Conservation (phyloP, 2,888 invertebrate species). For the Neoaliturus tenellus region DNA sequence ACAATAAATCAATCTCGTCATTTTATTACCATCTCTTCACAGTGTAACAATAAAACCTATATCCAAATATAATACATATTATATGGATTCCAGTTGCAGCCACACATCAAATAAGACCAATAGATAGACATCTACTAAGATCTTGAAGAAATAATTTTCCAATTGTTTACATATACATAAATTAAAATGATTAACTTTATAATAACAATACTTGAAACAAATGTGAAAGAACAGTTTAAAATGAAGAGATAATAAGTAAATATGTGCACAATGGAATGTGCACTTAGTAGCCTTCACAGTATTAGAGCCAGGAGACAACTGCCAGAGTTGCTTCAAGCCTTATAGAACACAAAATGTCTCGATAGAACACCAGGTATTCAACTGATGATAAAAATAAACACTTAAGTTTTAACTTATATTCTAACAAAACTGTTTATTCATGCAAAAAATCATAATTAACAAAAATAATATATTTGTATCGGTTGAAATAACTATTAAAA, state of each 20-base stretch:
- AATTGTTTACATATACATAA: neutral
- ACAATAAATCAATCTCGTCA: neutral
- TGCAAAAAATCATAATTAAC: too few relatives aligned
- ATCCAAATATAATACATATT: too few relatives aligned
- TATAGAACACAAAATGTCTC: neutral
- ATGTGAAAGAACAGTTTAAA: neutral
- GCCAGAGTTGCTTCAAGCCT: neutral
- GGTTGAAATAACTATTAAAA: too few relatives aligned
- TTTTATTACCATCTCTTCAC: conserved; percentile 19
- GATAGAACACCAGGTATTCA: too few relatives aligned
- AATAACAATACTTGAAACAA: neutral
- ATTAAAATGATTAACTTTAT: neutral
- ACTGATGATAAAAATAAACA: too few relatives aligned
- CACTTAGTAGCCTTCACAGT: neutral
- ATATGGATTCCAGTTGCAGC: too few relatives aligned
- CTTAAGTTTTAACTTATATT: too few relatives aligned
- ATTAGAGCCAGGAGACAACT: neutral
- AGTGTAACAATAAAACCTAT: neutral
- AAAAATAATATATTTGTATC: too few relatives aligned
- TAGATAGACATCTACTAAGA: neutral
- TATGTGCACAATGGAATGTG: neutral
- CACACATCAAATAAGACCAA: neutral
- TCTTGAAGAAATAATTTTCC: neutral
- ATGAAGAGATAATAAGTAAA: neutral
- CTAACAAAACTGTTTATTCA: too few relatives aligned